phyloP scores from a whole-genome alignment of 1,140 invertebrate genomes.

The Agrypnia vestita region DNA sequence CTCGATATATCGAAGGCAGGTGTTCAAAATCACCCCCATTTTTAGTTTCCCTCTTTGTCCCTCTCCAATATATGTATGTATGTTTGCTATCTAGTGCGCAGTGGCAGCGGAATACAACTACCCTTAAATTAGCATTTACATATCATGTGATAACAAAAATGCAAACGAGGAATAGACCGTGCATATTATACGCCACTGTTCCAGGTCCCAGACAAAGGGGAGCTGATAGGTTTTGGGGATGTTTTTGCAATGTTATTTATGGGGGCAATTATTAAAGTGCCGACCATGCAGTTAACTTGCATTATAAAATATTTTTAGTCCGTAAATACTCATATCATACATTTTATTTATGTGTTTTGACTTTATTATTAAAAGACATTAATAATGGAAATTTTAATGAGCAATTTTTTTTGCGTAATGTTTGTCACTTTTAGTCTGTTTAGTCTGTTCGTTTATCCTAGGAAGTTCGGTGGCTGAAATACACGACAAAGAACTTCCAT shows the following conservation, averaged over 20 bases:
- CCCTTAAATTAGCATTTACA: constrained; percentile 40
- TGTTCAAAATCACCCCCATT: constrained; percentile 12
- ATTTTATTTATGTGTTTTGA: no score
- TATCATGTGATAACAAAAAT: constrained; percentile 34
- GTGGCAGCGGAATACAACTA: neutral
- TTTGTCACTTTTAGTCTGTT: no score
- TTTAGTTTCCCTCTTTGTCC: constrained; percentile 8
- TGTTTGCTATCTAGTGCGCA: constrained; percentile 40
- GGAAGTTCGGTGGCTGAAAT: no score
- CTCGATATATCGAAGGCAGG: constrained; percentile 1
- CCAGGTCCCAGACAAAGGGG: neutral
- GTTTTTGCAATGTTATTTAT: constrained; percentile 18
- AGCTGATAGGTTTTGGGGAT: neutral
- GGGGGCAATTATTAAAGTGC: neutral
- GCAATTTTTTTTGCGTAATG: no score
- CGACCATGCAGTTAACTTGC: neutral
- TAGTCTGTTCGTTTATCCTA: no score
- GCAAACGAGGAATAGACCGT: constrained; percentile 11
- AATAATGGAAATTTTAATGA: no score
- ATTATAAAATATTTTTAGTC: no score
- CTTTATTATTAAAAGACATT: no score
- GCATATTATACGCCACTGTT: constrained; percentile 9
- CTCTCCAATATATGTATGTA: constrained; percentile 9
- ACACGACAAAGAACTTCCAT: no score
- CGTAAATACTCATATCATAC: no score